Percentiles rank a stretch among this genome's conserved stretches.
Evolutionary conservation across 2,797 vertebrate genomes (phyloP).

Genomic region (Liasis olivaceus): DNA sequence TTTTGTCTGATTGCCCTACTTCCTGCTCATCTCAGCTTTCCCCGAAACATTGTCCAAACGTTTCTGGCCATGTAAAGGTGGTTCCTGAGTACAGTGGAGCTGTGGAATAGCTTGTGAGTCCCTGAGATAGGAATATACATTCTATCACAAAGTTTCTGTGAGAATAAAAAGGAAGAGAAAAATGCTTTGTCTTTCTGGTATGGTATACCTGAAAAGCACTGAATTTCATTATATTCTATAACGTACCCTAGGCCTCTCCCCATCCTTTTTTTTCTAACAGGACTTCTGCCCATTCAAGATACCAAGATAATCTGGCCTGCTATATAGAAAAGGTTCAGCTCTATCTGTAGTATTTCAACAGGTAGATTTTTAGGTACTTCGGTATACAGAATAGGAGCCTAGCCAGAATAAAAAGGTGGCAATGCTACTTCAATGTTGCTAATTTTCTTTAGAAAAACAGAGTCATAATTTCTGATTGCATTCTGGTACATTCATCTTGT

Average conservation of each 20-base stretch:
- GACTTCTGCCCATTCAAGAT: background rate
- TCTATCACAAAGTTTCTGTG: conserved; percentile 29
- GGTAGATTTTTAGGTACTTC: background rate
- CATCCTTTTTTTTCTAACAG: background rate
- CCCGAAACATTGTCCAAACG: background rate
- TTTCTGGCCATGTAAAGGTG: background rate
- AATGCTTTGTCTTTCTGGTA: conserved; percentile 9
- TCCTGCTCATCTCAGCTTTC: background rate
- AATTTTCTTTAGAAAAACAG: conserved; percentile 44
- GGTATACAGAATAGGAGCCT: background rate
- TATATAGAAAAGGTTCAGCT: background rate
- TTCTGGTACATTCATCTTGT: conserved; percentile 41
- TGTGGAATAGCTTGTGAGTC: background rate
- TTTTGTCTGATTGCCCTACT: background rate
- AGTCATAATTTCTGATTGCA: conserved; percentile 24
- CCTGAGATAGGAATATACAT: conserved; percentile 13
- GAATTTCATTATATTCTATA: background rate
- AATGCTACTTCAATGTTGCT: conserved; percentile 18
- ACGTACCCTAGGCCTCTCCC: background rate
- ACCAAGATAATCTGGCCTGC: background rate
- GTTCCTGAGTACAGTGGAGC: background rate
- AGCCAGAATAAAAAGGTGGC: background rate
- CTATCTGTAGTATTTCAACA: background rate
- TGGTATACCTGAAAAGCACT: conserved; percentile 38
- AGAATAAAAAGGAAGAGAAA: conserved; percentile 28